Evolutionary conservation across 2,797 vertebrate species (phyloP).

Genomic region (Columba guinea): DNA sequence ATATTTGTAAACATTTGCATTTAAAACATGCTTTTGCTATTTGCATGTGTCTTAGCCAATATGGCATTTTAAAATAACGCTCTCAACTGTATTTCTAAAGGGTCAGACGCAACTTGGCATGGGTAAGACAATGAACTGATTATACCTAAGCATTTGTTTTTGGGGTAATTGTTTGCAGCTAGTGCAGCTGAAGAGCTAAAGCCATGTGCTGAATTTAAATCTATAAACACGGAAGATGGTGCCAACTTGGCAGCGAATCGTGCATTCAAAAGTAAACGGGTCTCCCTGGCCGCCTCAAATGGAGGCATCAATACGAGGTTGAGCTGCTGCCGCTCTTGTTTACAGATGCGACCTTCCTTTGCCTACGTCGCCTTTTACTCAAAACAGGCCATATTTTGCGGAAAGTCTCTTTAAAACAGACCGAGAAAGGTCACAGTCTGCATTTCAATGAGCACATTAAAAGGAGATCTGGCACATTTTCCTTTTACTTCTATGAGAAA

Average conservation of each 20-base stretch:
- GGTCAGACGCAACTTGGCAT: constrained; percentile 33
- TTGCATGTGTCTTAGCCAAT: background rate
- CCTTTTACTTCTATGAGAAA: constrained; percentile 6
- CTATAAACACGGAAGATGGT: constrained; percentile 66
- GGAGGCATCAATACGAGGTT: constrained; percentile 63
- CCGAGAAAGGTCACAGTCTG: constrained; percentile 19
- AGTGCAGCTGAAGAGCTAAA: constrained; percentile 74
- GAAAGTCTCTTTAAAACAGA: constrained; percentile 16
- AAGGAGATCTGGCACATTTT: constrained; percentile 2
- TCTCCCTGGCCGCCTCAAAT: constrained; percentile 66
- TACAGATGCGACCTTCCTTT: constrained; percentile 8
- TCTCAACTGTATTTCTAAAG: constrained; percentile 6
- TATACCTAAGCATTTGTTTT: constrained; percentile 66
- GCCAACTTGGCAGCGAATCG: constrained; percentile 70
- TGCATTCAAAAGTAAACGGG: constrained; percentile 63
- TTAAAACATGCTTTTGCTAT: background rate
- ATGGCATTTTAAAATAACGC: background rate
- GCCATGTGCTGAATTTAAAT: constrained; percentile 78
- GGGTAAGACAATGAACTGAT: constrained; percentile 48
- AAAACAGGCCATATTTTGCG: constrained; percentile 24
- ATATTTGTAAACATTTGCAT: constrained; percentile 33
- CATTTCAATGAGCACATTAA: constrained; percentile 57
- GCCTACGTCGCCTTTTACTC: background rate
- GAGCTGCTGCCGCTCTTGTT: constrained; percentile 44
- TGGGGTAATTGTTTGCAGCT: constrained; percentile 58